Percentiles rank a stretch among this genome's conserved stretches.
Evolutionary conservation across 2,113 vertebrate species (phyloP).

Genomic region (Bubo scandiacus): DNA sequence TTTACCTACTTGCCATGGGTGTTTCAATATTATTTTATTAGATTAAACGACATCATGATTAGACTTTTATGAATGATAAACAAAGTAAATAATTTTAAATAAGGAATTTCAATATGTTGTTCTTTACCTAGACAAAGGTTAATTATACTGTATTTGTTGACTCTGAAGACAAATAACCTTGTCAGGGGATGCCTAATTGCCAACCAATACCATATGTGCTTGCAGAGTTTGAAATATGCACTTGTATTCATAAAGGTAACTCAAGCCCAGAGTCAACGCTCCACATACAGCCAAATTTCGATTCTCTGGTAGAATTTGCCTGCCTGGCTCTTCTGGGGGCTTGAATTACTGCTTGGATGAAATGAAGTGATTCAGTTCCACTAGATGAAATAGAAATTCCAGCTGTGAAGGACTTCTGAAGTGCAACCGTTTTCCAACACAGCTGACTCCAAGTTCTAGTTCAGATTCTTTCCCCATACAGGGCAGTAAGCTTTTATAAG

Average conservation of each 20-base stretch:
- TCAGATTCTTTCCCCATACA: neutral
- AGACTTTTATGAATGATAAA: neutral
- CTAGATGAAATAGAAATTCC: neutral
- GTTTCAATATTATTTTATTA: neutral
- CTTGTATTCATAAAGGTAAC: neutral
- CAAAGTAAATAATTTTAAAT: neutral
- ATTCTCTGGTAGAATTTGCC: neutral
- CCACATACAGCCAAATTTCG: neutral
- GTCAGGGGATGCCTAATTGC: neutral
- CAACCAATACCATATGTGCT: constrained; percentile 5
- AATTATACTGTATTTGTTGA: neutral
- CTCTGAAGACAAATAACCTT: neutral
- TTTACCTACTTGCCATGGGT: neutral
- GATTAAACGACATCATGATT: neutral
- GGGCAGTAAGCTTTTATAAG: neutral
- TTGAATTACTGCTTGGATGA: neutral
- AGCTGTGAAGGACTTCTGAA: neutral
- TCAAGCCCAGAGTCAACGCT: neutral
- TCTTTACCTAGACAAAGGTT: neutral
- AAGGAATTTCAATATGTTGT: neutral
- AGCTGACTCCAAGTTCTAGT: neutral
- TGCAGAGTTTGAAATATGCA: neutral
- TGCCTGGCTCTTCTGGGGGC: neutral
- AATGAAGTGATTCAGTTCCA: neutral
- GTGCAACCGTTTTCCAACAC: neutral